Percentiles rank a stretch among this genome's conserved stretches.
Evolutionary conservation across 2,113 vertebrate genomes (phyloP).

Genomic region (Nerophis ophidion): DNA sequence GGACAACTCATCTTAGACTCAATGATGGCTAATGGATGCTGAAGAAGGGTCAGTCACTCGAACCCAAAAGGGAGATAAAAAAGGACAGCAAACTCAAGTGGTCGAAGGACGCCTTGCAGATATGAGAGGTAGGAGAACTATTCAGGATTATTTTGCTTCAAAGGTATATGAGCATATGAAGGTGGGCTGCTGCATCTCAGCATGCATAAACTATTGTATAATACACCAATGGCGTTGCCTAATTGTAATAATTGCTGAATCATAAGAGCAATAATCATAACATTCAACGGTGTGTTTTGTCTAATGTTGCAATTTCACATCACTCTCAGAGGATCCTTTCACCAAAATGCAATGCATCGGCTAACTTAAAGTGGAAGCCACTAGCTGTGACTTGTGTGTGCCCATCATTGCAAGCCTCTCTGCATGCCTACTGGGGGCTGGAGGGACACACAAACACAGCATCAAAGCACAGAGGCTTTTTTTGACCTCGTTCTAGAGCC

Average conservation of each 20-base stretch:
- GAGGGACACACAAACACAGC: slow-evolving; percentile 21
- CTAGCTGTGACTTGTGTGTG: slow-evolving; percentile 19
- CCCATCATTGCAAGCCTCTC: slow-evolving; percentile 33
- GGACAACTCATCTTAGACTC: slow-evolving; percentile 28
- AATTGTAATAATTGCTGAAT: not conserved
- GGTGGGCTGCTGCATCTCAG: slow-evolving; percentile 4
- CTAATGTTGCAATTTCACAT: not conserved
- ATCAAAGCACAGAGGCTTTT: slow-evolving; percentile 40
- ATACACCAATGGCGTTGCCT: not conserved
- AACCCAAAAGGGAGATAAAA: slow-evolving; percentile 43
- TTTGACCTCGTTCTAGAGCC: slow-evolving; percentile 57
- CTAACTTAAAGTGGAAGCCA: slow-evolving; percentile 13
- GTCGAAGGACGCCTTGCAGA: slow-evolving; percentile 51
- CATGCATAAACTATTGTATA: slow-evolving; percentile 35
- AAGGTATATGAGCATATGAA: not conserved
- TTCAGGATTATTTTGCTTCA: not conserved
- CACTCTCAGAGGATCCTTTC: not conserved
- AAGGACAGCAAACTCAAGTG: slow-evolving; percentile 27
- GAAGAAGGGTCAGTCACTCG: slow-evolving; percentile 23
- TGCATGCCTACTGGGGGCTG: slow-evolving; percentile 30
- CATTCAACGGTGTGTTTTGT: not conserved
- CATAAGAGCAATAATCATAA: not conserved
- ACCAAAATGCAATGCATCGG: not conserved
- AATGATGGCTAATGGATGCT: slow-evolving; percentile 49
- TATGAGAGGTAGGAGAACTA: slow-evolving; percentile 68